These are phyloP conservation scores for Orestias chungarensis DNA, from an alignment of 2,797 vertebrate genomes.

Conservation along the genomic window DNA sequence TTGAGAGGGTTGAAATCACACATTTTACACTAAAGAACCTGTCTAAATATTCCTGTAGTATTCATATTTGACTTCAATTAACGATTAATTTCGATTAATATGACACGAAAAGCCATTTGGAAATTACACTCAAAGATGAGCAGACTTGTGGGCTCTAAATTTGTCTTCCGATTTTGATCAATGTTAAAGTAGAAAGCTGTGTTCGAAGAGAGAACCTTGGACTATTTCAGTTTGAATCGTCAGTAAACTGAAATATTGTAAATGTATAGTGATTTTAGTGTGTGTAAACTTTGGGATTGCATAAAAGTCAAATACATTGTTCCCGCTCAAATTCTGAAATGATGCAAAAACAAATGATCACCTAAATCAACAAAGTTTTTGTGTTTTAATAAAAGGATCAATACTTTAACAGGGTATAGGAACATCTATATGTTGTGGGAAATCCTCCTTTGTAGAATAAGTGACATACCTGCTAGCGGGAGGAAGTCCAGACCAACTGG, in stretches of 20 bases:
- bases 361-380: not conserved
- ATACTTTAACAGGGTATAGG: not conserved
- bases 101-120: not conserved
- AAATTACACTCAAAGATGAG: not conserved
- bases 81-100: not conserved
- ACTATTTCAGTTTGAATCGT: not conserved
- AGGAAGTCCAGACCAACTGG: slow-evolving; percentile 28
- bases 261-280: not conserved
- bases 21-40: not conserved
- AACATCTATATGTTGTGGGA: not conserved
- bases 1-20: not conserved
- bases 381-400: too few species aligned
- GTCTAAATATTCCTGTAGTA: not conserved
- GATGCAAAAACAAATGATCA: not conserved
- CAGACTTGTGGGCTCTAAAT: not conserved
- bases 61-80: not conserved
- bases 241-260: not conserved
- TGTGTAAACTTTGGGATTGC: not conserved
- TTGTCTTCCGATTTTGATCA: not conserved
- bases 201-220: not conserved
- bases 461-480: slow-evolving; percentile 6
- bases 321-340: not conserved
- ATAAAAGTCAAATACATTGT: not conserved
- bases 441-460: not conserved
- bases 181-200: not conserved